Evolutionary conservation across 2,113 vertebrate genomes (phyloP).

Genomic region (Cariama cristata): DNA sequence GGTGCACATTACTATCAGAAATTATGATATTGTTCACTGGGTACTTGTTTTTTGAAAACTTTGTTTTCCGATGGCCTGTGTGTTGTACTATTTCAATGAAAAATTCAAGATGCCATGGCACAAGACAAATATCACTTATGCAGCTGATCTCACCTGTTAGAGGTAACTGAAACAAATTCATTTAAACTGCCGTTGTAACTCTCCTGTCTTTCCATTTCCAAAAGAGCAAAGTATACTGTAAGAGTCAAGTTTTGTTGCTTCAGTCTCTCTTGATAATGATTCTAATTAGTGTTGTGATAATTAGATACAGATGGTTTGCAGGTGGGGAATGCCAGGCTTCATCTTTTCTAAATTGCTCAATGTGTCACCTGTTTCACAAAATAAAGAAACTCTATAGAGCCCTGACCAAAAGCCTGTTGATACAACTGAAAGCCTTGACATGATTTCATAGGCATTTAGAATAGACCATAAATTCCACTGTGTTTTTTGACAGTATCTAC

Average conservation of each 20-base stretch:
- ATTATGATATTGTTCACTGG: neutral
- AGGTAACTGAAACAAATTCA: neutral
- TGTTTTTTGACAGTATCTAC: neutral
- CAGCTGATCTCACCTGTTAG: neutral
- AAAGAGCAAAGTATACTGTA: neutral
- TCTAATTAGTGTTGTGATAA: conserved; percentile 54
- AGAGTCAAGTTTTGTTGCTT: conserved; percentile 13
- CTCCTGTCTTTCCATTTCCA: neutral
- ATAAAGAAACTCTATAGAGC: neutral
- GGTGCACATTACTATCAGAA: conserved; percentile 12
- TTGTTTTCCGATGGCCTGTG: neutral
- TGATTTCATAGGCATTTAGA: neutral
- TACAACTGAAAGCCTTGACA: neutral
- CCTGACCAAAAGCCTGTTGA: neutral
- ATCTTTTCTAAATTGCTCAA: neutral
- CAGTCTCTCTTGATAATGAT: neutral
- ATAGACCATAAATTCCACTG: neutral
- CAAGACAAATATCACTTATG: neutral
- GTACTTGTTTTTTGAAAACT: neutral
- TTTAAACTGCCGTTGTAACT: neutral
- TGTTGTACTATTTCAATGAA: neutral
- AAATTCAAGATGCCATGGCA: neutral
- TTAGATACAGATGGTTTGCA: conserved; percentile 39
- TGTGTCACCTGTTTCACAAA: conserved; percentile 5
- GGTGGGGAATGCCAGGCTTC: neutral